Evolutionary conservation across 2,888 invertebrate species (phyloP), one percentile per base, ranked within the genome.

Genomic region (Philaethria dido): DNA sequence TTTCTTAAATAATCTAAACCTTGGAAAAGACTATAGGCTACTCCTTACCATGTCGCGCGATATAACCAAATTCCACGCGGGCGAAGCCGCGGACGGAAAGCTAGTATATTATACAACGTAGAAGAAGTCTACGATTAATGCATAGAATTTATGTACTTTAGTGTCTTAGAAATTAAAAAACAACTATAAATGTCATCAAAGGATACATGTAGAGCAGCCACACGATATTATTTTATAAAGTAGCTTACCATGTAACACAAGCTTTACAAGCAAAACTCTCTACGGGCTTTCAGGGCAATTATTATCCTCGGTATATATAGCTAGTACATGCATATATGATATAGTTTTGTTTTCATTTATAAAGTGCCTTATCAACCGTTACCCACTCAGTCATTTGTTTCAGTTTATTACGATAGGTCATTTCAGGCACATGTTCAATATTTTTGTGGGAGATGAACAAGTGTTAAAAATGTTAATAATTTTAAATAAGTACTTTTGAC

Each of bases 321-420:
- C n/a, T n/a, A n/a, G n/a, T n/a, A 60, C 20, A 63, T 70, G 61
- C 65, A 72, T 71, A 72, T 62, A 13, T 65, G n/a, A 33, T 60
- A 55, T 60, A 70, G 75, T 64, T 67, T 64, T 52, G n/a, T 50
- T 71, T 75, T 79, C 77, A 79, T 81, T 80, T 85, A 83, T 80
- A 82, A 76, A 71, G 76, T 68, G 73, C 70, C 80, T 87, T 88
- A 87, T 88, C 88, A 86, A 78, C 75, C 70, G 63, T 74, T 75
- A 75, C 75, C 78, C 79, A 69, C 71, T 81, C 62, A 87, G 87
- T 87, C 85, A 82, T 85, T 85, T 61, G 84, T 80, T 79, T 79
- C 79, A 81, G 81, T 80, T 78, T 72, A 71, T 65, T 62, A 68
- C 69, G 80, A 71, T 67, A 74, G 78, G 78, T 72, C 80, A 80